Conservation (phyloP, 1,140 invertebrate genomes). For the Idris sp. region DNA sequence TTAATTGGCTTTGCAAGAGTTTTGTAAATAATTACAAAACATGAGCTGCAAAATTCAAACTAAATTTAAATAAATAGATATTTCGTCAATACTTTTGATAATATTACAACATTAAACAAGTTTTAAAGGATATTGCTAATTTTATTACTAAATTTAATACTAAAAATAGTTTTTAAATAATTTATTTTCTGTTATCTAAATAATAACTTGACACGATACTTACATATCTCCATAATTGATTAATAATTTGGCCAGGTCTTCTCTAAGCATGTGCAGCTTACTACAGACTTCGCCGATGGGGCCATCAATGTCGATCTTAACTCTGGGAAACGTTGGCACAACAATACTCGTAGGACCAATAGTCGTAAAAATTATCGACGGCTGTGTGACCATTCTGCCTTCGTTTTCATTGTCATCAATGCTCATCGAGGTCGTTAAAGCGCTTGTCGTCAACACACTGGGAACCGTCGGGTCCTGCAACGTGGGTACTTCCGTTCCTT, state of each 20-base stretch:
- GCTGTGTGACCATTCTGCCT: conserved; percentile 17
- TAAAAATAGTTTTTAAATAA: too few species aligned
- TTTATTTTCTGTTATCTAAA: too few species aligned
- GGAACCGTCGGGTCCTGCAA: conserved; percentile 24
- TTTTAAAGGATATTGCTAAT: too few species aligned
- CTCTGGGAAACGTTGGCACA: conserved; percentile 44
- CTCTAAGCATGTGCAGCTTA: conserved; percentile 57
- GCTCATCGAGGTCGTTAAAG: conserved; percentile 4
- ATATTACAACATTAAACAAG: too few species aligned
- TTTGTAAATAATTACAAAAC: too few species aligned
- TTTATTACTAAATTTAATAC: too few species aligned
- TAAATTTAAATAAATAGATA: too few species aligned
- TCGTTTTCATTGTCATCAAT: conserved; percentile 2
- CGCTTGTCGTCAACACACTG: conserved; percentile 23
- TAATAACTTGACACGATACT: too few species aligned
- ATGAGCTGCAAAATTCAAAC: too few species aligned
- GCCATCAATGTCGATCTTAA: conserved; percentile 70
- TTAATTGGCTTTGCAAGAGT: too few species aligned
- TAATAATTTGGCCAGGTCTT: conserved; percentile 65
- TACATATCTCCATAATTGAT: conserved; percentile 65
- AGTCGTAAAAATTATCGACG: conserved; percentile 30
- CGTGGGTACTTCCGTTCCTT: conserved; percentile 26
- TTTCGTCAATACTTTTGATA: too few species aligned
- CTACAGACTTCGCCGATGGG: conserved; percentile 66
- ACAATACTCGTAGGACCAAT: conserved; percentile 17